Evolutionary conservation across 2,888 invertebrate genomes (phyloP).

Genomic region (Parnassius mnemosyne): DNA sequence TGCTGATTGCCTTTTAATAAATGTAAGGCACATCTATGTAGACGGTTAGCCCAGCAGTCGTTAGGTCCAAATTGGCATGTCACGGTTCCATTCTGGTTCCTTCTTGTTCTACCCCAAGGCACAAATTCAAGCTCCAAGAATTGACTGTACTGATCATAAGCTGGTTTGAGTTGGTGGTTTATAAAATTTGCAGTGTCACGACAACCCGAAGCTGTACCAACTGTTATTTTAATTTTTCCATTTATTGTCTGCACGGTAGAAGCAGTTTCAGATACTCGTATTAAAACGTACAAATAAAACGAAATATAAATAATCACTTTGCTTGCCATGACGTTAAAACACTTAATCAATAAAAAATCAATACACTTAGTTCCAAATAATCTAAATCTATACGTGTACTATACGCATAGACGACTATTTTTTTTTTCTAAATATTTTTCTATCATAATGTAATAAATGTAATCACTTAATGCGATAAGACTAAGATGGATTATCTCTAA

Average conservation of each 20-base stretch:
- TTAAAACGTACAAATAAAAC: constrained; percentile 1
- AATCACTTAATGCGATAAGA: constrained; percentile 11
- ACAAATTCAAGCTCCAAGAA: constrained; percentile 63
- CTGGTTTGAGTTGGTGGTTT: constrained; percentile 43
- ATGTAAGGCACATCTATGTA: constrained; percentile 62
- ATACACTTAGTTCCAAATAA: not conserved
- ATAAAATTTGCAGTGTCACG: constrained; percentile 57
- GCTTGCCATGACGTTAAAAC: not conserved
- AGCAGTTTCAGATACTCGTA: not conserved
- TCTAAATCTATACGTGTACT: not conserved
- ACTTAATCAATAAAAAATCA: not conserved
- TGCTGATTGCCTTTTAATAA: constrained; percentile 50
- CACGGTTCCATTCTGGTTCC: constrained; percentile 43
- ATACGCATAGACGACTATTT: not conserved
- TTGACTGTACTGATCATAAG: constrained; percentile 51
- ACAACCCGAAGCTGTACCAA: constrained; percentile 62
- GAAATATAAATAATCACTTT: not conserved
- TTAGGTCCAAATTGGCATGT: constrained; percentile 52
- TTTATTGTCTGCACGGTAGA: constrained; percentile 44
- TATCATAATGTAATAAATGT: not conserved
- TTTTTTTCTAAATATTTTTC: not conserved
- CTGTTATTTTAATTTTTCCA: constrained; percentile 58
- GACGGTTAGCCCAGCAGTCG: constrained; percentile 69
- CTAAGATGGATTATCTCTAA: not conserved
- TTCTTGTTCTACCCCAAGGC: constrained; percentile 65